These are phyloP conservation scores for Beris morrisii DNA, from an alignment of 2,888 invertebrate species.

Conservation along the genomic window DNA sequence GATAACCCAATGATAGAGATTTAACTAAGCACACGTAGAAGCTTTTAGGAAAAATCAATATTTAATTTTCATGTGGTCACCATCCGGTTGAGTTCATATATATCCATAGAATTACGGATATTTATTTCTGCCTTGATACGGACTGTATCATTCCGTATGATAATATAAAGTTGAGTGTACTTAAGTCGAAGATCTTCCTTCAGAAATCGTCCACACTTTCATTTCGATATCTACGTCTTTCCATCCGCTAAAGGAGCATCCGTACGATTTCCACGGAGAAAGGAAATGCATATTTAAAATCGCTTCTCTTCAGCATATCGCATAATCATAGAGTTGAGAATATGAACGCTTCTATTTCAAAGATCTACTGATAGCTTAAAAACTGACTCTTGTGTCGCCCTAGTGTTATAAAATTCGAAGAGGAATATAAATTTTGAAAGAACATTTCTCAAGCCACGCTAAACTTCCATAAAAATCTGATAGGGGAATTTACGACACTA, in stretches of 20 bases:
- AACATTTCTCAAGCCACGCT: not conserved
- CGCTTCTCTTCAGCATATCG: not conserved
- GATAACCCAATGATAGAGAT: constrained; percentile 10
- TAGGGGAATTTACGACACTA: constrained; percentile 1
- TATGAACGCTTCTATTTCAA: not conserved
- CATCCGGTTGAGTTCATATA: not conserved
- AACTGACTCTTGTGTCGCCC: too few relatives aligned
- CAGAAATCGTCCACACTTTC: too few relatives aligned
- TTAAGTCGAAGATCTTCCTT: not conserved
- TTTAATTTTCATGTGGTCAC: constrained; percentile 30
- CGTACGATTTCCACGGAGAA: not conserved
- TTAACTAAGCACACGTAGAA: constrained; percentile 17
- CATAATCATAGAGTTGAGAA: not conserved
- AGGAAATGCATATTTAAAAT: constrained; percentile 1
- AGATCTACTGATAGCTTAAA: not conserved
- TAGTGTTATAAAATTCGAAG: too few relatives aligned
- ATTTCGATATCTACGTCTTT: too few relatives aligned
- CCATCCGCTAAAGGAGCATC: not conserved
- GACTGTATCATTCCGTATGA: not conserved
- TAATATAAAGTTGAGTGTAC: not conserved
- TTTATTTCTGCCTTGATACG: not conserved
- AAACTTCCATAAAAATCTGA: not conserved
- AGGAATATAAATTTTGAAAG: not conserved
- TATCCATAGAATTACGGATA: not conserved
- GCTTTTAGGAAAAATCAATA: constrained; percentile 28